A percentile compares a stretch with the other conserved stretches of the same genome.
phyloP scores from a whole-genome alignment of 1,140 invertebrate genomes.

The Copidosoma floridanum region DNA sequence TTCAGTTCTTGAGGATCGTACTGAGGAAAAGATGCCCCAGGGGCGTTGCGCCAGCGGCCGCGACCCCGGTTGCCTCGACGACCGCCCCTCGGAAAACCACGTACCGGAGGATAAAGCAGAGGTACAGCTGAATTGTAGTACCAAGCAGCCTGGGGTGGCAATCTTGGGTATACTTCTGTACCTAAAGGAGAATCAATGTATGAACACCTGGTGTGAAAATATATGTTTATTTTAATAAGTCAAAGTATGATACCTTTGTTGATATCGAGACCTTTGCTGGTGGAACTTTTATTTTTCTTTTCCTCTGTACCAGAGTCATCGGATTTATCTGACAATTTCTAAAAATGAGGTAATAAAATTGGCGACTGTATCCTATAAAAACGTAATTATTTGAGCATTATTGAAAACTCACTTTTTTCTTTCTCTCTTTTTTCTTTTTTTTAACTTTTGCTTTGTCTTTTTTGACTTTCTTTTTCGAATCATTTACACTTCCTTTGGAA shows the following conservation, averaged over 20 bases:
- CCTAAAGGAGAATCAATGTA: background rate
- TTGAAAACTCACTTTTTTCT: conserved; percentile 46
- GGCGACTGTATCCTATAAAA: no score
- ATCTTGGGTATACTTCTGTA: conserved; percentile 41
- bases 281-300: conserved; percentile 48
- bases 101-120: conserved; percentile 40
- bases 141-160: conserved; percentile 45
- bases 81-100: conserved; percentile 29
- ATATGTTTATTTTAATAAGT: no score
- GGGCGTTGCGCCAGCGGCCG: conserved; percentile 26
- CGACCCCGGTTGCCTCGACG: conserved; percentile 33
- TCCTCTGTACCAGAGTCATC: conserved; percentile 37
- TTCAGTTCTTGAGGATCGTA: conserved; percentile 49
- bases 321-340: conserved; percentile 40
- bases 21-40: conserved; percentile 25
- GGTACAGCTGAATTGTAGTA: conserved; percentile 46
- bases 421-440: conserved; percentile 43
- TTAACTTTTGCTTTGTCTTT: conserved; percentile 47
- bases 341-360: conserved; percentile 30
- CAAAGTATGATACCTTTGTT: background rate
- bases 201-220: background rate
- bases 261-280: no score
- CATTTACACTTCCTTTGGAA: conserved; percentile 29
- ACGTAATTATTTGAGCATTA: no score
- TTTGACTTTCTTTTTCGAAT: conserved; percentile 43